A percentile compares a stretch with the other conserved stretches of the same genome.
These are phyloP conservation scores for Pseudomyrmex cubaensis DNA, from an alignment of 1,140 invertebrate genomes.

Conservation along the genomic window DNA sequence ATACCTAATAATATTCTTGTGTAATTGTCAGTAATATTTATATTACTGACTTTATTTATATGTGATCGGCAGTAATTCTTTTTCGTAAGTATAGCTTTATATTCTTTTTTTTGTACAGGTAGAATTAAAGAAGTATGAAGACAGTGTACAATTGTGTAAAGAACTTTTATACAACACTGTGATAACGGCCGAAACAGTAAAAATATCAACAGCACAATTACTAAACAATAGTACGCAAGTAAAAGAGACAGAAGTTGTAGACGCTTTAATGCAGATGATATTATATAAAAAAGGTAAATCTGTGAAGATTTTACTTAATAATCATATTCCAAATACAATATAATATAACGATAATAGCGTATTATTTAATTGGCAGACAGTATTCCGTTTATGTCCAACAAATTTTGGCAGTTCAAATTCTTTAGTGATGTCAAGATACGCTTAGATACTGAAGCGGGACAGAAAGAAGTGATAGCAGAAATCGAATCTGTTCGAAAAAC, in stretches of 20 bases:
- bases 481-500: conserved; percentile 87
- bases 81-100: too few species aligned
- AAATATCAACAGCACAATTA: too few species aligned
- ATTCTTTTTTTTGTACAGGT: too few species aligned
- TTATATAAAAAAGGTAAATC: conserved; percentile 87
- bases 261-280: conserved; percentile 88
- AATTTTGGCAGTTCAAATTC: too few species aligned
- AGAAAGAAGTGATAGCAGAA: conserved; percentile 86
- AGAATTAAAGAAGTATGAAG: too few species aligned
- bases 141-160: too few species aligned
- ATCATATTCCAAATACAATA: not conserved
- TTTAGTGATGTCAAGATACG: conserved; percentile 88
- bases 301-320: not conserved
- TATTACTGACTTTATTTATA: too few species aligned
- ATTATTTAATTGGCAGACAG: conserved; percentile 86
- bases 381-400: conserved; percentile 89
- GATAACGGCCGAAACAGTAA: too few species aligned
- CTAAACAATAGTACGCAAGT: conserved; percentile 84
- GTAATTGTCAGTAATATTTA: too few species aligned
- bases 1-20: too few species aligned
- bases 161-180: too few species aligned
- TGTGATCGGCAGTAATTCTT: too few species aligned
- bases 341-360: not conserved
- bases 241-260: conserved; percentile 83
- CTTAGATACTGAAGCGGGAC: conserved; percentile 86